Percentiles rank a stretch among this genome's conserved stretches.
Evolutionary conservation across 2,797 vertebrate species (phyloP).

Genomic region (Darevskia mixta): DNA sequence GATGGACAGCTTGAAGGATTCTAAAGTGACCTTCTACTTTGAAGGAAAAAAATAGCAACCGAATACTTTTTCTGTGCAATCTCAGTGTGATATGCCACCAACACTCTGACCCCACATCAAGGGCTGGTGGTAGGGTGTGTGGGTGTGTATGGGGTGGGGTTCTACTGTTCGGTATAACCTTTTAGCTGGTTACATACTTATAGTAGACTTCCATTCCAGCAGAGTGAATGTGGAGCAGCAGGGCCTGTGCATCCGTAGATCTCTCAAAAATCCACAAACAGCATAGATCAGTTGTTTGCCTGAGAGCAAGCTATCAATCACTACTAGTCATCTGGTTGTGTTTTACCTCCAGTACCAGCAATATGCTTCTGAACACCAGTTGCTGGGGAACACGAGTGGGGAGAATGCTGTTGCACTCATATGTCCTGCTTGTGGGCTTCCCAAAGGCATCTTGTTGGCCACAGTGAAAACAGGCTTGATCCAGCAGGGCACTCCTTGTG

Average conservation of each 20-base stretch:
- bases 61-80: constrained; percentile 15
- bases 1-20: constrained; percentile 57
- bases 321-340: too few species aligned
- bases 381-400: too few species aligned
- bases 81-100: neutral
- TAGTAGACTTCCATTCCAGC: neutral
- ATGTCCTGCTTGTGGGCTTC: too few species aligned
- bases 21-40: constrained; percentile 56
- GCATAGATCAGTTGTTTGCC: neutral
- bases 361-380: too few species aligned
- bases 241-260: neutral
- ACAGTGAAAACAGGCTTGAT: too few species aligned
- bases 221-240: neutral
- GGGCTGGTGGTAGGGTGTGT: accelerated
- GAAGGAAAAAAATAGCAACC: constrained; percentile 46
- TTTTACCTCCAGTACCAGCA: too few species aligned
- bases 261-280: neutral
- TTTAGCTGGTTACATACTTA: neutral
- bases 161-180: accelerated
- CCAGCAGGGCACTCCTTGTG: too few species aligned
- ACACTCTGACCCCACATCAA: accelerated
- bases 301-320: neutral
- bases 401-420: too few species aligned
- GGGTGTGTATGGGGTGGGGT: neutral
- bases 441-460: too few species aligned